Evolutionary conservation across 2,888 invertebrate species (phyloP).

Genomic region (Nysson spinosus): DNA sequence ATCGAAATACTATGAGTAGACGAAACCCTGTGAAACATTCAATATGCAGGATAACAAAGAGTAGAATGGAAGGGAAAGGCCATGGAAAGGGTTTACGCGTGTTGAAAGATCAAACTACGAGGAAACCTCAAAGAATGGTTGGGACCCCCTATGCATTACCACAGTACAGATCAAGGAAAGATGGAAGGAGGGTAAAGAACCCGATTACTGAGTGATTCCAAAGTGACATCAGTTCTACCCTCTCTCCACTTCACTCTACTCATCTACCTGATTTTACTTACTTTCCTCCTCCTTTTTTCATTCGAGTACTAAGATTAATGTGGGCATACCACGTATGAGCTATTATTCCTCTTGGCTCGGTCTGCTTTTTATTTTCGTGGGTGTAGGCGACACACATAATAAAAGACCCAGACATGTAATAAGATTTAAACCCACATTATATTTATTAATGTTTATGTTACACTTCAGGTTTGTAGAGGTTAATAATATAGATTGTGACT

Average conservation of each 20-base stretch:
- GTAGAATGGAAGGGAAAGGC: constrained; percentile 4
- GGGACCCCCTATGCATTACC: constrained; percentile 59
- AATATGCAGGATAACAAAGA: constrained; percentile 15
- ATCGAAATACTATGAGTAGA: constrained; percentile 44
- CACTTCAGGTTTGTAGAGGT: no score
- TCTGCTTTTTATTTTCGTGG: no score
- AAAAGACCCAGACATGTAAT: no score
- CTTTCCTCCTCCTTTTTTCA: constrained; percentile 9
- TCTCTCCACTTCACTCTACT: constrained; percentile 34
- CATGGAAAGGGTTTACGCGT: constrained; percentile 16
- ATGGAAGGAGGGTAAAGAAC: constrained; percentile 40
- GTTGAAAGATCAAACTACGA: constrained; percentile 65
- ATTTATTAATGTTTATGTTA: no score
- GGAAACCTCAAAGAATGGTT: constrained; percentile 52
- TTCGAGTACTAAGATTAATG: no score
- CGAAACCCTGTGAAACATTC: constrained; percentile 32
- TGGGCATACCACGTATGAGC: no score
- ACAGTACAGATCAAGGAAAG: constrained; percentile 35
- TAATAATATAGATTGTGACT: no score
- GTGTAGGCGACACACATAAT: no score
- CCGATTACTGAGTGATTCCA: constrained; percentile 59
- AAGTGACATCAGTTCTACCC: constrained; percentile 53
- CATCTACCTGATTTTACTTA: constrained; percentile 27
- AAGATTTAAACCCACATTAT: no score
- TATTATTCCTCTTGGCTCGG: no score